Evolutionary conservation across 2,888 invertebrate genomes (phyloP), one percentile per base, ranked within the genome.

Genomic region (Hirtodrosophila duncani): DNA sequence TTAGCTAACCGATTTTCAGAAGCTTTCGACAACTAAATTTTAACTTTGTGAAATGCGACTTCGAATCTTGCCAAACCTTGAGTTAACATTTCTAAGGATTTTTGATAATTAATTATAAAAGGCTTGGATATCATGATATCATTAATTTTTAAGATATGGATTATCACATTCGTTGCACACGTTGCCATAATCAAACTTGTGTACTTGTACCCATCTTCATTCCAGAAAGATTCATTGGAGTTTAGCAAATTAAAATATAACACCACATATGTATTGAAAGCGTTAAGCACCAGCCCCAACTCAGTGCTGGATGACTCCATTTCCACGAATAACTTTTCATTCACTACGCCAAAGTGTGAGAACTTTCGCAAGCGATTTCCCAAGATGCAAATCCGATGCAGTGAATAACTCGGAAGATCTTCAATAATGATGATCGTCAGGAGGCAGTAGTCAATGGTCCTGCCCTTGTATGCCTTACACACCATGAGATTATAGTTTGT

Each of bases 291-390:
- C 21, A 66, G 58, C 55, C 59, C 61, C 1, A 67, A 74, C 33
- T 63, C 68, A 11, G 53, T 66, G 3, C 36, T 64, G 38, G 64
- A 49, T 44, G 71, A 58, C 39, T 48, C 45, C n/a, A n/a, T n/a
- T n/a, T n/a, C n/a, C 9, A 56, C 60, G 23, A 71, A 63, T 36
- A 53, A 65, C 4, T 82, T 80, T 29, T 67, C 69, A 34, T 86
- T 86, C 55, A 84, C 77, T 18, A 86, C 86, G 33, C 86, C 86
- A 27, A 81, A 82, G 43, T 87, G 86, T 61, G 85, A 85, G 53
- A 83, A 72, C 39, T 84, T 85, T 64, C 82, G 77, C 16, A 83
- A 80, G 64, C 78, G 81, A 42, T 84, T 84, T 75, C 83, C 85
- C 39, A 85, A 85, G 79, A 80, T 84, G 64, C 78, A 77, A 61